Base-by-base conservation (phyloP, 2,888 invertebrate genomes). In the Parnassius smintheus region DNA sequence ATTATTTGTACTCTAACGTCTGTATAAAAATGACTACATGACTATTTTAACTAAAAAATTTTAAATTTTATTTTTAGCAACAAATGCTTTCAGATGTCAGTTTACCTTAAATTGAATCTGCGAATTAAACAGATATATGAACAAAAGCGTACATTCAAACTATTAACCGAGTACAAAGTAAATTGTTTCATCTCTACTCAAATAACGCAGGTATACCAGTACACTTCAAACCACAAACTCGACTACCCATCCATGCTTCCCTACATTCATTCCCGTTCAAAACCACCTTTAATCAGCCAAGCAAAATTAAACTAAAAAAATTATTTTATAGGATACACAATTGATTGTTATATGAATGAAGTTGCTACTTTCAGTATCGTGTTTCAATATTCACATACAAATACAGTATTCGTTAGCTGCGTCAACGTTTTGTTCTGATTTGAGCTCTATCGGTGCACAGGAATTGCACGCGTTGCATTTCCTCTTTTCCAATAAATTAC, bases 201-300 rank as follows among this genome's bases (percentile, higher is more conserved):
- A 69, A 68, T 65, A 68, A 62, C 62, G n/a, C 44, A 1, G 11
- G 66, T 59, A 48, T 68, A 72, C 75, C 74, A 78, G 75, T 80
- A 80, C 75, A 75, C 73, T 74, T 73, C 77, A 74, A 77, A 80
- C 81, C 82, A 70, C 82, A 75, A 81, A 83, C 82, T 80, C 77
- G 73, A 76, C 79, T 80, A 83, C 80, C 82, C 78, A 75, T 67
- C 81, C 80, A 78, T 84, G 82, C 81, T 83, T 83, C 80, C 82
- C 78, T 46, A n/a, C 2, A 12, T 7, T 11, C 7, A 11, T 46
- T 11, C 68, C 71, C 56, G 13, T 64, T 57, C 50, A 61, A 62
- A 61, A 55, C 18, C 18, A 45, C 12, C 41, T 22, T 18, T 59
- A 59, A 54, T 41, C 10, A 41, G 13, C 1, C 44, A 50, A 50